Percentiles rank a stretch among this genome's conserved stretches.
These are phyloP conservation scores for Graphium colonna DNA, from an alignment of 2,888 invertebrate genomes.

Conservation along the genomic window DNA sequence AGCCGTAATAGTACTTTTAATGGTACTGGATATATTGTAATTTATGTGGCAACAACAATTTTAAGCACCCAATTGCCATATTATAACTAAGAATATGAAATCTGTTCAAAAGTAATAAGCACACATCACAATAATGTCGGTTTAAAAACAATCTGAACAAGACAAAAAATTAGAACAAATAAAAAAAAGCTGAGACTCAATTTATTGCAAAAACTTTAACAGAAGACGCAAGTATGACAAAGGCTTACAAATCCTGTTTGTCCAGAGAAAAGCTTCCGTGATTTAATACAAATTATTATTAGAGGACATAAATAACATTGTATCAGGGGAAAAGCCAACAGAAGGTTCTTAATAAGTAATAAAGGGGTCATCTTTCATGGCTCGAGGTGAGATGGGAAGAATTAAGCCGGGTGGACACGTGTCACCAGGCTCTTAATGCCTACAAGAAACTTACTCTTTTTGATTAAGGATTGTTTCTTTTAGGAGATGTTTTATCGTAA, in stretches of 20 bases:
- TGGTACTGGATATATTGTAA: too few relatives aligned
- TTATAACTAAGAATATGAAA: too few relatives aligned
- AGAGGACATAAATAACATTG: constrained; percentile 77
- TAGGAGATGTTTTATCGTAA: background rate
- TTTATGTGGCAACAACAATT: too few relatives aligned
- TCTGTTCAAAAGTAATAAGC: constrained; percentile 14
- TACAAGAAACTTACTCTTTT: background rate
- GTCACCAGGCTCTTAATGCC: constrained; percentile 12
- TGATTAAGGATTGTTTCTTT: too few relatives aligned
- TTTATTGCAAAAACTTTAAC: constrained; percentile 10
- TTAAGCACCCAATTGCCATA: too few relatives aligned
- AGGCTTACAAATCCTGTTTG: constrained; percentile 76
- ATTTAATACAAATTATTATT: constrained; percentile 81
- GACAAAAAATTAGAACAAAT: too few relatives aligned
- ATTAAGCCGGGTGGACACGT: constrained; percentile 67
- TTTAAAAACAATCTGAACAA: too few relatives aligned
- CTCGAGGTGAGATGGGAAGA: constrained; percentile 42
- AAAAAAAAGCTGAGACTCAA: constrained; percentile 41
- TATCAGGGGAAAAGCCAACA: constrained; percentile 53
- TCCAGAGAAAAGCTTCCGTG: constrained; percentile 70
- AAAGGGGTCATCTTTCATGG: constrained; percentile 77
- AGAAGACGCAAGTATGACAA: constrained; percentile 39
- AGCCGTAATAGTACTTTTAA: too few relatives aligned
- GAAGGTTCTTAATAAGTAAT: constrained; percentile 78
- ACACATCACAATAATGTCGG: too few relatives aligned